Percentiles rank a stretch among this genome's conserved stretches.
Evolutionary conservation across 2,113 vertebrate species (phyloP).

Genomic region (Scomber japonicus): DNA sequence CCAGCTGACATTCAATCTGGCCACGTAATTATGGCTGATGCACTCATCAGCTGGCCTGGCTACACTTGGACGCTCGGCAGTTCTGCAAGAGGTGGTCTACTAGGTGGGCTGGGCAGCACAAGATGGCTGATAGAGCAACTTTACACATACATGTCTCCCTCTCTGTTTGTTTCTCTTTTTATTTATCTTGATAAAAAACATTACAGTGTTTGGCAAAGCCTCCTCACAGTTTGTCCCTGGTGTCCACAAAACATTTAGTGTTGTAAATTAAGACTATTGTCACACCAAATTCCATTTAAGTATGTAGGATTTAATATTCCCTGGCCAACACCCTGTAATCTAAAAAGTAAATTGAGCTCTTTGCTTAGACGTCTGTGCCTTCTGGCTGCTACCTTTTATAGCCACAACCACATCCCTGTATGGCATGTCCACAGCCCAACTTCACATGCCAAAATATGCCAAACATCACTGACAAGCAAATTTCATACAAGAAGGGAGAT

Average conservation of each 20-base stretch:
- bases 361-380: too few relatives aligned
- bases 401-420: too few relatives aligned
- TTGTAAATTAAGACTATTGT: too few relatives aligned
- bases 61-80: constrained; percentile 48
- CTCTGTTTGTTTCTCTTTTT: neutral
- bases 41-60: constrained; percentile 64
- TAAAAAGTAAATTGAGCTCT: too few relatives aligned
- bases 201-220: neutral
- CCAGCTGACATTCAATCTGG: constrained; percentile 75
- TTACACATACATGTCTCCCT: neutral
- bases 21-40: constrained; percentile 52
- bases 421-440: too few relatives aligned
- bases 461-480: too few relatives aligned
- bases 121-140: constrained; percentile 32
- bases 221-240: neutral
- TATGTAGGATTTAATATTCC: neutral
- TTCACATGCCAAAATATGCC: too few relatives aligned
- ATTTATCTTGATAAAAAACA: neutral
- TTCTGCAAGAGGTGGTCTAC: constrained; percentile 22
- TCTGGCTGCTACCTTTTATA: too few relatives aligned
- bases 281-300: neutral
- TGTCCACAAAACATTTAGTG: neutral
- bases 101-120: constrained; percentile 56
- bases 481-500: too few relatives aligned
- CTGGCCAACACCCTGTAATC: too few relatives aligned